phyloP scores from a whole-genome alignment of 2,888 invertebrate genomes.

The Lomographa bimaculata region DNA sequence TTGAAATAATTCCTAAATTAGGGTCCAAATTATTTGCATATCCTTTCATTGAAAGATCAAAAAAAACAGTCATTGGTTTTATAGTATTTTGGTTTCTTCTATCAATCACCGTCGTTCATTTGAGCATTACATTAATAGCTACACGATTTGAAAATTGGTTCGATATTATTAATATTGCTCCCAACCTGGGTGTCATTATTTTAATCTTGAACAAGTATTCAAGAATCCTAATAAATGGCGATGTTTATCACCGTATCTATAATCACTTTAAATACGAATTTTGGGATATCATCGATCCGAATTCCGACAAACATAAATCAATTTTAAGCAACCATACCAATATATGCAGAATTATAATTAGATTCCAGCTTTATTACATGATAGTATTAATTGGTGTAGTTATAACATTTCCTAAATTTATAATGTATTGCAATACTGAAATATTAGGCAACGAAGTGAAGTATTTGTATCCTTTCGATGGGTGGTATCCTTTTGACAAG shows the following conservation, averaged over 20 bases:
- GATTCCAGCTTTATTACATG: conserved; percentile 54
- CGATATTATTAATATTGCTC: conserved; percentile 61
- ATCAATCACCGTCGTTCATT: conserved; percentile 49
- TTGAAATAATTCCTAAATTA: conserved; percentile 49
- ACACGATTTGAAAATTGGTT: conserved; percentile 53
- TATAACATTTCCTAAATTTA: conserved; percentile 57
- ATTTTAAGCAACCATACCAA: conserved; percentile 49
- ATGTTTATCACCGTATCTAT: conserved; percentile 50
- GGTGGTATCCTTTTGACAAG: conserved; percentile 73
- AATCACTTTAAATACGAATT: conserved; percentile 52
- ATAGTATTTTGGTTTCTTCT: conserved; percentile 41
- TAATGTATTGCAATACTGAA: conserved; percentile 57
- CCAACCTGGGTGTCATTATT: conserved; percentile 62
- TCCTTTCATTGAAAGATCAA: conserved; percentile 55
- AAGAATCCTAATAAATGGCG: conserved; percentile 48
- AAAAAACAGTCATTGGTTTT: conserved; percentile 40
- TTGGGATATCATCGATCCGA: conserved; percentile 48
- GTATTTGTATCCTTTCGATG: conserved; percentile 64
- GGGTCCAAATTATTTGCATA: conserved; percentile 54
- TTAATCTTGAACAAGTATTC: conserved; percentile 58
- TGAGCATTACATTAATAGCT: conserved; percentile 49
- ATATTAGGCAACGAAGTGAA: conserved; percentile 44
- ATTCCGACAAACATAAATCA: conserved; percentile 41
- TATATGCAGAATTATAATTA: conserved; percentile 43
- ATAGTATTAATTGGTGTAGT: conserved; percentile 49